These are phyloP conservation scores for Protodeltote pygarga DNA, from an alignment of 2,888 invertebrate genomes.

Conservation along the genomic window DNA sequence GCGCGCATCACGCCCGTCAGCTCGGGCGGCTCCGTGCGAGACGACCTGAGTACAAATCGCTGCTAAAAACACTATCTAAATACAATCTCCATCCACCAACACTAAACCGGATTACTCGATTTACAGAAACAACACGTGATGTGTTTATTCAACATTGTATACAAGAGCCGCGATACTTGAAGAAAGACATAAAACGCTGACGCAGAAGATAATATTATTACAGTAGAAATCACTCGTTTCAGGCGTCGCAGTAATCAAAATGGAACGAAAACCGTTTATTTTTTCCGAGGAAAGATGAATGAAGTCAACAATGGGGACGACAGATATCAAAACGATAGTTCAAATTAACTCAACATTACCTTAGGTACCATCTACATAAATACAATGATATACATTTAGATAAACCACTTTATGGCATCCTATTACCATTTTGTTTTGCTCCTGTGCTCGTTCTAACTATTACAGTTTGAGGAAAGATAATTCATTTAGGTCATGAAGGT, in stretches of 20 bases:
- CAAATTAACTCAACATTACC: no score
- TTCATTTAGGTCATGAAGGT: not conserved
- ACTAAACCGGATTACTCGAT: conserved; percentile 29
- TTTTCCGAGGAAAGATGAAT: conserved; percentile 37
- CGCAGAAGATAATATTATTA: conserved; percentile 42
- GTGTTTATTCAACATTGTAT: conserved; percentile 37
- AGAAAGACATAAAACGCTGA: conserved; percentile 28
- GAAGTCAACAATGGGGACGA: conserved; percentile 26
- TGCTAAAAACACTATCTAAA: conserved; percentile 40
- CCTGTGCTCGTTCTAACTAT: conserved; percentile 1
- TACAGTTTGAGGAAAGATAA: not conserved
- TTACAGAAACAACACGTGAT: conserved; percentile 42
- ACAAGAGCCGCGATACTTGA: conserved; percentile 11
- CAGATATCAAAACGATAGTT: conserved; percentile 13
- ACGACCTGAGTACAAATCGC: conserved; percentile 85
- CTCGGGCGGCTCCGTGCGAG: conserved; percentile 93
- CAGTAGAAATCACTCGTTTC: conserved; percentile 39
- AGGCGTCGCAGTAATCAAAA: conserved; percentile 51
- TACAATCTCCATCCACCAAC: conserved; percentile 31
- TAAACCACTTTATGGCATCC: no score
- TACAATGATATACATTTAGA: no score
- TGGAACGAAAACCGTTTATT: conserved; percentile 48
- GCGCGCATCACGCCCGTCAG: conserved; percentile 91
- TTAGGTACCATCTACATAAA: no score
- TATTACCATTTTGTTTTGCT: no score